phyloP scores from a whole-genome alignment of 2,888 invertebrate genomes.

The Ectemnius lituratus region DNA sequence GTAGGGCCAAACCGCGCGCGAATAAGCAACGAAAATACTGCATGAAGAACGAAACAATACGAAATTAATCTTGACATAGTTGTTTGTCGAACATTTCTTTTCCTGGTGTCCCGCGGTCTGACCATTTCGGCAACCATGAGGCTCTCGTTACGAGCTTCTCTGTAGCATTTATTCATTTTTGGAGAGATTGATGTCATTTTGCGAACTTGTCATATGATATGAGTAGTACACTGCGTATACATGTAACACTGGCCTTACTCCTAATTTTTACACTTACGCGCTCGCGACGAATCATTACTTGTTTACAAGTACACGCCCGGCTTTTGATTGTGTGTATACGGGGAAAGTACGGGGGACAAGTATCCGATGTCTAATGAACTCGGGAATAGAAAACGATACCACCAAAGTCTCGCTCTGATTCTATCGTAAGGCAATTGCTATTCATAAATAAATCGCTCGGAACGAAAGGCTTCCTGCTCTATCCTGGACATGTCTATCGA shows the following conservation, averaged over 20 bases:
- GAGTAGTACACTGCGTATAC: constrained; percentile 78
- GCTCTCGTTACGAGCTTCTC: background rate
- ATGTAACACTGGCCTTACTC: constrained; percentile 78
- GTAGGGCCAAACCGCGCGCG: background rate
- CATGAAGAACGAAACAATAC: constrained; percentile 58
- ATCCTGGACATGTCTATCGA: constrained; percentile 43
- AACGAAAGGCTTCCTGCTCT: constrained; percentile 16
- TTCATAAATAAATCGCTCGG: constrained; percentile 19
- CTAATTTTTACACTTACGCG: constrained; percentile 74
- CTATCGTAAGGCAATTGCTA: background rate
- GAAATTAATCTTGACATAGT: constrained; percentile 55
- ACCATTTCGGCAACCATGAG: background rate
- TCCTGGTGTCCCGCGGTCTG: background rate
- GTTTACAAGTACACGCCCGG: constrained; percentile 48
- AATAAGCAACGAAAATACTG: constrained; percentile 31
- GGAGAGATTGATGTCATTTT: constrained; percentile 57
- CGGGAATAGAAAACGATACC: constrained; percentile 17
- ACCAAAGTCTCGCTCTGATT: constrained; percentile 17
- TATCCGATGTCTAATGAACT: constrained; percentile 29
- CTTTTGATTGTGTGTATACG: constrained; percentile 52
- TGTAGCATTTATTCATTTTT: constrained; percentile 18
- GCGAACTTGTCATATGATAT: constrained; percentile 75
- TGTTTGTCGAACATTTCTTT: constrained; percentile 16
- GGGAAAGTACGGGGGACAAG: constrained; percentile 49
- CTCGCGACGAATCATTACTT: constrained; percentile 48